phyloP scores from a whole-genome alignment of 2,113 vertebrate genomes.

The Strigops habroptila region DNA sequence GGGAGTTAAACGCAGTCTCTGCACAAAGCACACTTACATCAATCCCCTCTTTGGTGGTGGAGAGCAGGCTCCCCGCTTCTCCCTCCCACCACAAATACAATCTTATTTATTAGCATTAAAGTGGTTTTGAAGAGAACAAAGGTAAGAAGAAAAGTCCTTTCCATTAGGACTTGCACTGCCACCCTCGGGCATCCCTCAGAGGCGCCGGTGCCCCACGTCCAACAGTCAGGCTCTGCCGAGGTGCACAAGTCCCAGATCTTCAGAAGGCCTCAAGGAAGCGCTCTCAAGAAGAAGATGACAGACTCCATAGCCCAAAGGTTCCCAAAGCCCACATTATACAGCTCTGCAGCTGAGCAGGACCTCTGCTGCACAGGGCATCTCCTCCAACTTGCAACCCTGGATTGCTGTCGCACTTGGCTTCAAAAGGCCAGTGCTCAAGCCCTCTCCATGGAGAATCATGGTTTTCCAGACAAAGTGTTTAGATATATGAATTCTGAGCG shows the following conservation, averaged over 20 bases:
- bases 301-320: background rate
- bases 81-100: background rate
- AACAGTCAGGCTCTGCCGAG: background rate
- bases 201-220: fast-evolving
- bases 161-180: background rate
- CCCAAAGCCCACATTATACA: background rate
- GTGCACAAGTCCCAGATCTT: background rate
- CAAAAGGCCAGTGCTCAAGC: background rate
- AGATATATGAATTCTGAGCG: background rate
- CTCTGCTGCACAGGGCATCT: background rate
- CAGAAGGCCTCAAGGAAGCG: background rate
- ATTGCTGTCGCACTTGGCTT: background rate
- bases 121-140: background rate
- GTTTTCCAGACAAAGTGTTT: background rate
- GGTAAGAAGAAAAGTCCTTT: background rate
- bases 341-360: background rate
- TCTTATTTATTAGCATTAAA: background rate
- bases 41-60: background rate
- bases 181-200: background rate
- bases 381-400: background rate
- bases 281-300: background rate
- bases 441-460: background rate
- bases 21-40: background rate
- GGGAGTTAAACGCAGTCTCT: background rate
- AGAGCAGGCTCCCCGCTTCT: background rate